Evolutionary conservation across 2,797 vertebrate species (phyloP).

Genomic region (Etheostoma perlongum): DNA sequence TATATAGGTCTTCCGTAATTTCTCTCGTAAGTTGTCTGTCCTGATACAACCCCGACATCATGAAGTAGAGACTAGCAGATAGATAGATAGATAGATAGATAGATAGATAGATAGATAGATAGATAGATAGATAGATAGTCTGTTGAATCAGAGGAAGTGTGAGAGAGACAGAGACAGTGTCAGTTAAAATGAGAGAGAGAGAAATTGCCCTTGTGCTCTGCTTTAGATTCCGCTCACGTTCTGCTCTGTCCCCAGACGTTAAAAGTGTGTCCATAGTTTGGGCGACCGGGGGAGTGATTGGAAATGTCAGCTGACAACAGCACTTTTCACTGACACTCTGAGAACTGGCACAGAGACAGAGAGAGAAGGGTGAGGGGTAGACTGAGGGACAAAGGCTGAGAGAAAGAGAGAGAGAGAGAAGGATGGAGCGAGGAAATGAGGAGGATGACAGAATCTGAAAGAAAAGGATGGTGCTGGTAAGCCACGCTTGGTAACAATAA

Average conservation of each 20-base stretch:
- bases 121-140: conserved; percentile 33
- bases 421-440: conserved; percentile 64
- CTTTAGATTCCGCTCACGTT: conserved; percentile 77
- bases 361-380: conserved; percentile 10
- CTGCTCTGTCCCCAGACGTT: conserved; percentile 82
- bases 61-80: not conserved
- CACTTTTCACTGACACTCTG: conserved; percentile 85
- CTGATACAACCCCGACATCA: not conserved
- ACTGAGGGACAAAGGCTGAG: not conserved
- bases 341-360: conserved; percentile 79
- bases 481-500: conserved; percentile 55
- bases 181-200: conserved; percentile 51
- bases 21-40: conserved; percentile 3
- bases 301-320: conserved; percentile 89
- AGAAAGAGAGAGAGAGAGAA: conserved; percentile 51
- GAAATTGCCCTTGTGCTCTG: conserved; percentile 71
- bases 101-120: conserved; percentile 30
- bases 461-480: conserved; percentile 47
- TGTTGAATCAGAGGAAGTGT: not conserved
- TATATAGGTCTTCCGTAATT: conserved; percentile 16
- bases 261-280: conserved; percentile 84
- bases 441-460: conserved; percentile 59
- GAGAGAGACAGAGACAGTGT: conserved; percentile 40
- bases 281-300: conserved; percentile 81
- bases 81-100: conserved; percentile 29